Conservation (phyloP, 1,140 invertebrate species). For the Pantala flavescens region DNA sequence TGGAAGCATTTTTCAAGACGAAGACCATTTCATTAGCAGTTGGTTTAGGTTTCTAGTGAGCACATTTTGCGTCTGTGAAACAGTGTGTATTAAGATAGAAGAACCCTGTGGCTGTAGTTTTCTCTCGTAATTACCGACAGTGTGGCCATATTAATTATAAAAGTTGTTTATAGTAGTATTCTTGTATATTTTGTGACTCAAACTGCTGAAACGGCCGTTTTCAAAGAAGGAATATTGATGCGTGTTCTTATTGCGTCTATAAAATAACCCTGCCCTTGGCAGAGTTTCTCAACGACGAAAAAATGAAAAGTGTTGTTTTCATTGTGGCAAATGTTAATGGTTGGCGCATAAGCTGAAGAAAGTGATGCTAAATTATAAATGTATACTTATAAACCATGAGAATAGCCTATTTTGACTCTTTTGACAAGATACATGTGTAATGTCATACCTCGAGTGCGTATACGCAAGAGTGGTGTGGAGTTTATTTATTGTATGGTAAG, state of each 20-base stretch:
- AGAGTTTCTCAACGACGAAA: not conserved
- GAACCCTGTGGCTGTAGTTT: not conserved
- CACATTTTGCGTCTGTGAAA: conserved; percentile 9
- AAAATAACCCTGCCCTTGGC: conserved; percentile 3
- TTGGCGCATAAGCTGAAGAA: not conserved
- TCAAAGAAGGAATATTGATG: not conserved
- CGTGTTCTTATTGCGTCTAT: conserved; percentile 5
- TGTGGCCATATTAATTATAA: not conserved
- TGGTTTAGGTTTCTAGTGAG: not conserved
- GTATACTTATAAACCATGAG: not conserved
- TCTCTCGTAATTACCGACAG: not conserved
- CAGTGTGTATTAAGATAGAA: not conserved
- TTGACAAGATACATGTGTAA: not conserved
- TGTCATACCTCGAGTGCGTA: not conserved
- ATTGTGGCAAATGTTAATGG: not conserved
- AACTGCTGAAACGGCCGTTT: not conserved
- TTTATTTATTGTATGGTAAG: not conserved
- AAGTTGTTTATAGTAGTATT: not conserved
- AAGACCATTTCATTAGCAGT: not conserved
- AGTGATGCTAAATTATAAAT: not conserved
- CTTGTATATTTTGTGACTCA: not conserved
- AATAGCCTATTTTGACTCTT: not conserved
- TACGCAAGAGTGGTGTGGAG: not conserved
- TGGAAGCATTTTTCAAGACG: not conserved
- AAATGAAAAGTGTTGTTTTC: not conserved